A percentile compares a stretch with the other conserved stretches of the same genome.
Evolutionary conservation across 2,113 vertebrate species (phyloP).

Genomic region (Hydrolagus affinis): DNA sequence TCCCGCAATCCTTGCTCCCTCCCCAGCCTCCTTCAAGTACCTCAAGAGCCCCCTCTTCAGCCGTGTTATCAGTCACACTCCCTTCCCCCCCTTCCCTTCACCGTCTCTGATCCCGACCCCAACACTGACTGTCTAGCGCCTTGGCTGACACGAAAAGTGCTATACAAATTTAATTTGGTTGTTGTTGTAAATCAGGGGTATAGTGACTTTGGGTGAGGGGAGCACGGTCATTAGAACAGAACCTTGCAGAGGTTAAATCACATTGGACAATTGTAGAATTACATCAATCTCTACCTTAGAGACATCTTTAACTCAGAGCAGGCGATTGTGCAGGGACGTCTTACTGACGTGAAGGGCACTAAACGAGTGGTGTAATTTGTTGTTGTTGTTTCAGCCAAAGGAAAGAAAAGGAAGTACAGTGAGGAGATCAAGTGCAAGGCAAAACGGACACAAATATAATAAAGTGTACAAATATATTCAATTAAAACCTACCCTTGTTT

Average conservation of each 20-base stretch:
- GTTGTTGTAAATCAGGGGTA: too few relatives aligned
- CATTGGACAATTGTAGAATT: neutral
- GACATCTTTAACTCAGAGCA: neutral
- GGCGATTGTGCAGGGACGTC: neutral
- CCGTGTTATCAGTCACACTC: too few relatives aligned
- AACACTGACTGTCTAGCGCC: too few relatives aligned
- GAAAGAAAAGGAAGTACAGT: neutral
- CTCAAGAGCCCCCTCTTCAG: too few relatives aligned
- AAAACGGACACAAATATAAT: neutral
- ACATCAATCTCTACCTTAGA: neutral
- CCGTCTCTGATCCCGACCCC: too few relatives aligned
- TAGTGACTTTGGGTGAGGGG: too few relatives aligned
- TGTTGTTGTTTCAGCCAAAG: neutral
- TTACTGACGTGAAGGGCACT: neutral
- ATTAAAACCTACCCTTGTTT: neutral
- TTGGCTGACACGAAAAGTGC: too few relatives aligned
- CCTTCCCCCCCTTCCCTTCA: too few relatives aligned
- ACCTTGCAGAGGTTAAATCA: too few relatives aligned
- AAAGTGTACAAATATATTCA: neutral
- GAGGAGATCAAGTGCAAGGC: neutral
- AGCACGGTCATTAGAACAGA: neutral
- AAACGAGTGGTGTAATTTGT: neutral
- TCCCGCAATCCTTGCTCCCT: too few relatives aligned
- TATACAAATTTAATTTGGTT: too few relatives aligned
- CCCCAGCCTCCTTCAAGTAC: too few relatives aligned